Evolutionary conservation across 2,797 vertebrate genomes (phyloP), one percentile per base, ranked within the genome.

Genomic region (Manis crassicaudata): DNA sequence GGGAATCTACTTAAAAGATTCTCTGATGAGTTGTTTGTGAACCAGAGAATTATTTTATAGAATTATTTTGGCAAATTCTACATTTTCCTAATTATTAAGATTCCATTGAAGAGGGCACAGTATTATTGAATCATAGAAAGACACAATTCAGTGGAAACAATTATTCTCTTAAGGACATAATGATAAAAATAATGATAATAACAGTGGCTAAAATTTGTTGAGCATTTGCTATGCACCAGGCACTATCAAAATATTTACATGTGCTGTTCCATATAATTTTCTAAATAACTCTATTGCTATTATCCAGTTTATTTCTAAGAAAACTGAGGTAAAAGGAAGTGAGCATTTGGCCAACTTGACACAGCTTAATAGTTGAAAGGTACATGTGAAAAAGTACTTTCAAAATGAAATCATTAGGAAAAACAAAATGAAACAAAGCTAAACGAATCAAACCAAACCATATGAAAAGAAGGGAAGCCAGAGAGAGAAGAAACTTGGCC

Each of bases 321-420:
- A 94, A 92, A 95, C 10, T 46, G 52, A 91, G 65, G n/a, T 68
- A 92, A 72, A 93, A 3, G 67, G 23, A 95, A 70, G 40, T 67
- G 27, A 94, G 35, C 75, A 76, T 70, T 87, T 77, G 83, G 21
- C 10, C 50, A 62, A 92, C 2, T 76, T 65, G 63, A 90, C 18
- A 43, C 2, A 40, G 21, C 32, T 40, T 73, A 85, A 37, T 63
- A 75, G 9, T 80, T 86, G 9, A 80, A 84, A 88, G 88, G 11
- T 67, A 14, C 60, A 50, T 35, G 27, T 60, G 43, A 94, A 92
- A 88, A 79, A 40, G 8, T 52, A 84, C 76, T 84, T 94, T 65
- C 35, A 79, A 82, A 40, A 56, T 67, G 6, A 68, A 68, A 81
- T 81, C 56, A 68, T 76, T 52, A 17, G 20, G 5, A 3, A 21